Evolutionary conservation across 2,113 vertebrate genomes (phyloP).

Genomic region (Strix uralensis): DNA sequence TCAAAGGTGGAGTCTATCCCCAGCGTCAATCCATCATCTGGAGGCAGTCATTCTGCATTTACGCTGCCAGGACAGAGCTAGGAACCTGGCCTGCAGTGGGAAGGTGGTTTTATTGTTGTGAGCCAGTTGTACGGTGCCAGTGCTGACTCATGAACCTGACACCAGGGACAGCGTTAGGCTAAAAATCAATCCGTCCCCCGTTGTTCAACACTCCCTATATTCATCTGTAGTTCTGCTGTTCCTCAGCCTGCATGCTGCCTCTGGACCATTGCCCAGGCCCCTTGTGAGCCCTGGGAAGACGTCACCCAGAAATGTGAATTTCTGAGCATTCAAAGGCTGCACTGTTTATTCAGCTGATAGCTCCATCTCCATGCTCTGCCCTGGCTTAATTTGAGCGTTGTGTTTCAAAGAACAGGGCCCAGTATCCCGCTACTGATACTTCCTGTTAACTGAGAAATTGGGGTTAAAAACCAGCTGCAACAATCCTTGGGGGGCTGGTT

Average conservation of each 20-base stretch:
- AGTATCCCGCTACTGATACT: background rate
- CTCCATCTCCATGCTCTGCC: background rate
- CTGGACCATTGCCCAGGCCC: background rate
- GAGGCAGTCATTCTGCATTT: background rate
- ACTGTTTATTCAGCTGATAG: slow-evolving; percentile 37
- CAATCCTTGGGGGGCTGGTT: background rate
- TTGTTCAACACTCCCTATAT: background rate
- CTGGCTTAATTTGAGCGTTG: background rate
- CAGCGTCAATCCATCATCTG: background rate
- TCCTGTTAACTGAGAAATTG: background rate
- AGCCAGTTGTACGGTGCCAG: background rate
- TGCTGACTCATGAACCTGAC: slow-evolving; percentile 59
- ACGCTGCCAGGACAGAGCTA: background rate
- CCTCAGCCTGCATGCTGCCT: background rate
- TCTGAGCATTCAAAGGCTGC: slow-evolving; percentile 48
- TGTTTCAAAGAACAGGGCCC: background rate
- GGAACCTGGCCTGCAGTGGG: background rate
- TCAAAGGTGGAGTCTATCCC: background rate
- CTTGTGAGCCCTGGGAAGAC: slow-evolving; percentile 42
- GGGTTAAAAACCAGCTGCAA: background rate
- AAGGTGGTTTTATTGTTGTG: slow-evolving; percentile 14
- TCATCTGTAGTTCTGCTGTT: background rate
- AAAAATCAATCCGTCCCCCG: background rate
- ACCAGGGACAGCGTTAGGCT: background rate
- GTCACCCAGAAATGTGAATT: slow-evolving; percentile 51